Evolutionary conservation across 2,113 vertebrate genomes (phyloP), one percentile per base, ranked within the genome.

Genomic region (Cyphomyrus discorhynchus): DNA sequence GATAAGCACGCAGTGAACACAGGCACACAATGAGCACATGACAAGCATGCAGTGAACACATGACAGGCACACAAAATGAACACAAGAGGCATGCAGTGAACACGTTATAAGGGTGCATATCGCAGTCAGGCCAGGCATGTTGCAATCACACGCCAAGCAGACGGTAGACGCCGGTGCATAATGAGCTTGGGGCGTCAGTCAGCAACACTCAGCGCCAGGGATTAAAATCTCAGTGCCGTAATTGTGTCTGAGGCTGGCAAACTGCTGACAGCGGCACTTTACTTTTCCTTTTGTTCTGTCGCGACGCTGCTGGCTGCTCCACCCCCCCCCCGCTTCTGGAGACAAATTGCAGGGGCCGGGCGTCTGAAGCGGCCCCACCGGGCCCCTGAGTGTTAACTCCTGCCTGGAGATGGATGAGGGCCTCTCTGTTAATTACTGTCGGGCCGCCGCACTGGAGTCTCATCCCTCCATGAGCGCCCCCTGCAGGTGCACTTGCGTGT

Each of bases 271-370:
- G 53, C 42, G 45, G 87, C 89, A 89, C 90, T 90, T 92, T 80
- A 87, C 86, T 88, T 90, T 83, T 91, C 90, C 88, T 90, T 91
- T 90, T 80, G 87, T 80, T 85, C 89, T 80, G 47, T 52, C 52
- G 47, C 35, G 17, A 39, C 49, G 39, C 87, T 24, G 56, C 56
- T 47, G 58, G 45, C 13, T 27, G 39, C 82, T 6, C 15, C 47
- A 17, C 83, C 89, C 88, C 27, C 52, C 8, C 86, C 82, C 82
- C 49, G 74, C 17, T 11, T 58, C 80, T 42, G 53, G 39, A 88
- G 87, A 88, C 87, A 88, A 88, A 88, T 46, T 46, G 53, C 56
- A 88, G 27, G 56, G 87, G 50, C 62, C 10, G 45, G 87, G 24
- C 45, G 13, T 31, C 87, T 84, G 80, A 74, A 88, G n/a, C 62